Base-by-base conservation (phyloP, 2,888 invertebrate species). In the Helobdella robusta region DNA sequence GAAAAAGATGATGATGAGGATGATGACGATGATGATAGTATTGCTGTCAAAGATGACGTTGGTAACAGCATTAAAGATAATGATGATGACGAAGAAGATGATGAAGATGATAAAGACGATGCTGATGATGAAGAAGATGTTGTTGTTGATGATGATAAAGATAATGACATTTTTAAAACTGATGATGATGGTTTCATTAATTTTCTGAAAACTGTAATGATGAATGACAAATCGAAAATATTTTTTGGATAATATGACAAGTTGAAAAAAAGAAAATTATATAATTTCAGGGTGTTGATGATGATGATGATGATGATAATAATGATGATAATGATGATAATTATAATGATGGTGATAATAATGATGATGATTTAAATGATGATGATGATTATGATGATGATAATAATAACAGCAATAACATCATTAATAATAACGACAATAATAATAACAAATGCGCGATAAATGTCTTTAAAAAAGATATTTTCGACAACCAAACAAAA, bases 121-220 rank as follows among this genome's bases (percentile, higher is more conserved):
- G 66, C 23, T 61, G 66, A 61, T 60, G 65, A 52, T 59, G 61
- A 50, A 50, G 65, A 48, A 35, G 60, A 66, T 59, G 44, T 44
- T 56, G 64, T 6, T 54, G 64, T 36, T 64, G 64, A 64, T 56
- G 64, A 35, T 32, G 64, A 64, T 64, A 40, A 64, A 34, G 64
- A 54, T 64, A 54, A 64, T 59, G 58, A 15, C 11, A 40, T 40
- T 40, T n/a, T n/a, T n/a, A n/a, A n/a, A n/a, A n/a, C n/a, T n/a
- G n/a, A n/a, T n/a, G n/a, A n/a, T n/a, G n/a, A n/a, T n/a, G n/a
- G n/a, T n/a, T n/a, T n/a, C n/a, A n/a, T n/a, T n/a, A n/a, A n/a
- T n/a, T n/a, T n/a, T n/a, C n/a, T n/a, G n/a, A n/a, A n/a, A n/a
- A n/a, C n/a, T n/a, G n/a, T n/a, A n/a, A n/a, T n/a, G n/a, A n/a